These are phyloP conservation scores for Oligia latruncula DNA, from an alignment of 2,888 invertebrate species.

Conservation along the genomic window DNA sequence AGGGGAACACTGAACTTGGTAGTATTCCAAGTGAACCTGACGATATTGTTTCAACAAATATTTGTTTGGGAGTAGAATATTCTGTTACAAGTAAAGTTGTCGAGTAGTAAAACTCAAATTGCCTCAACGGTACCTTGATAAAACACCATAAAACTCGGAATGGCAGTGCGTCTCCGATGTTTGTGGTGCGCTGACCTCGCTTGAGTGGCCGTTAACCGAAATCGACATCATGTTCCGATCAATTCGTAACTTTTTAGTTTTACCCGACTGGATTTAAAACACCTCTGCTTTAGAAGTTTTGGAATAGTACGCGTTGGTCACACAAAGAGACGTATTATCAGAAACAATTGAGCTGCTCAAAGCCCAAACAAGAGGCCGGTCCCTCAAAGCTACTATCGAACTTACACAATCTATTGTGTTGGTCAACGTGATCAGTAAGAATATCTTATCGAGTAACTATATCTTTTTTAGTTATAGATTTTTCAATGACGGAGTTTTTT, in stretches of 20 bases:
- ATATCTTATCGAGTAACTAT: constrained; percentile 66
- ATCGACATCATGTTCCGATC: constrained; percentile 73
- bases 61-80: constrained; percentile 50
- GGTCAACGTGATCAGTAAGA: constrained; percentile 60
- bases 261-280: constrained; percentile 64
- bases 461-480: constrained; percentile 66
- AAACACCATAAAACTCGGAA: constrained; percentile 82
- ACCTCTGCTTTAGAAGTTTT: constrained; percentile 46
- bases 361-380: constrained; percentile 70
- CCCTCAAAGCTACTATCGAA: constrained; percentile 71
- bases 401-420: constrained; percentile 75
- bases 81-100: constrained; percentile 54
- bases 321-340: constrained; percentile 66
- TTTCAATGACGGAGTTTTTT: constrained; percentile 52
- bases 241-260: constrained; percentile 64
- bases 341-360: constrained; percentile 64
- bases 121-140: constrained; percentile 82
- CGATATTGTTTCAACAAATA: constrained; percentile 45
- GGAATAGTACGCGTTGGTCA: constrained; percentile 35
- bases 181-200: constrained; percentile 82
- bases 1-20: constrained; percentile 65
- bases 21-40: constrained; percentile 41
- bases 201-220: constrained; percentile 79
- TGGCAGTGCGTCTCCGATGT: constrained; percentile 74
- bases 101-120: constrained; percentile 77